Evolutionary conservation across 2,797 vertebrate species (phyloP), one percentile per base, ranked within the genome.

Genomic region (Octomys mimax): DNA sequence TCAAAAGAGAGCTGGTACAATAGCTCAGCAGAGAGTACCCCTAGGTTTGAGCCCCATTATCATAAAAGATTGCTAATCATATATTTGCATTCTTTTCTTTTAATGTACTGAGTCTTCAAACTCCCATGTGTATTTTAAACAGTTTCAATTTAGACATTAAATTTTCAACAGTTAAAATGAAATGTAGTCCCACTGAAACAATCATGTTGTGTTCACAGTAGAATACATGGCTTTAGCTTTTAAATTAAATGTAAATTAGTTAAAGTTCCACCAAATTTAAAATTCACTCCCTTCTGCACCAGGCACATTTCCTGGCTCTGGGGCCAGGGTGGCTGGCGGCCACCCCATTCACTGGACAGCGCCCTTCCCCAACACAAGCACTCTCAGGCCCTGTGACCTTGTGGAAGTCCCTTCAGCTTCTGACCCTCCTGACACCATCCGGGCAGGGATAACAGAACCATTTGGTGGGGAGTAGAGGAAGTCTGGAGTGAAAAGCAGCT

Each of bases 141-240:
- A 52, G 61, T 86, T 89, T 93, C 83, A 52, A 42, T 71, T 57
- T 61, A 77, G 66, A 91, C 75, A 46, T 96, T 89, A 89, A 86
- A 82, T 89, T 89, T 93, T 92, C 68, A 93, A 70, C 61, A 52
- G 46, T 68, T 75, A 36, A 64, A 82, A 62, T 78, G 79, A 89
- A 92, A 92, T 10, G 6, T 42, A 39, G 57, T 79, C 87, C 83
- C 49, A 28, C 64, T 70, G 70, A 91, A 90, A 80, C 78, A 83
- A 82, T 92, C 73, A 36, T 26, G 39, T 24, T 62, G 26, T 75
- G 88, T 93, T 86, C 92, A 71, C 46, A 54, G 84, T 66, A 89
- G 79, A 70, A 91, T 26, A 61, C 66, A 80, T 28, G 42, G 84
- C 64, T 90, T 85, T 3, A 0, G 26, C 36, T 93, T 84, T 87